A percentile compares a stretch with the other conserved stretches of the same genome.
phyloP scores from a whole-genome alignment of 2,113 vertebrate genomes.

The Hippocampus abdominalis region DNA sequence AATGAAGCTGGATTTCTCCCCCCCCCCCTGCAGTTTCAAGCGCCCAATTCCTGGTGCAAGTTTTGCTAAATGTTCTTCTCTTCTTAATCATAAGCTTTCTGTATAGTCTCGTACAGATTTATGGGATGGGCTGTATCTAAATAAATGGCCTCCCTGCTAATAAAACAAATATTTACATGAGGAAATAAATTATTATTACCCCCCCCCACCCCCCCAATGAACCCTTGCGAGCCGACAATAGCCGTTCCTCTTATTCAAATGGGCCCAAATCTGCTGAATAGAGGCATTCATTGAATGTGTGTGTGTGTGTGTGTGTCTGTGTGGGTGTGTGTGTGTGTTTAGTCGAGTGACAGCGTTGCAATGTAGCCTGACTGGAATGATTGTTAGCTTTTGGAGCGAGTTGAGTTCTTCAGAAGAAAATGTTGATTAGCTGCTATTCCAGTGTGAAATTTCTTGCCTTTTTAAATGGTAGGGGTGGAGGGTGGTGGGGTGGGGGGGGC shows the following conservation, averaged over 20 bases:
- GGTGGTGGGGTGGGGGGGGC: too few species aligned
- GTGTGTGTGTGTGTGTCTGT: slow-evolving; percentile 11
- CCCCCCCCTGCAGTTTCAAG: neutral
- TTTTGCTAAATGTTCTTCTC: neutral
- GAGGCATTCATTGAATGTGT: slow-evolving; percentile 29
- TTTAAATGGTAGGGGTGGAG: neutral
- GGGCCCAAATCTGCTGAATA: slow-evolving; percentile 30
- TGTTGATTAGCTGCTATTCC: neutral
- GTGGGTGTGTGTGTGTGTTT: neutral
- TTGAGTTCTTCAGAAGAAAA: neutral
- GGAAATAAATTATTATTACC: neutral
- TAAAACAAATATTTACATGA: neutral
- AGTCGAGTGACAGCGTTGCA: neutral
- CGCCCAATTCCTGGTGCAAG: neutral
- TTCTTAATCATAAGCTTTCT: neutral
- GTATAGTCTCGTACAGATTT: neutral
- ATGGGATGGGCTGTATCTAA: neutral
- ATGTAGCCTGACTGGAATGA: neutral
- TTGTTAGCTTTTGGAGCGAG: neutral
- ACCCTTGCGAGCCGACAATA: slow-evolving; percentile 14
- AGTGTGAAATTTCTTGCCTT: neutral
- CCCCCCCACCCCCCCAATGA: neutral
- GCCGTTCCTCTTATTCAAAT: slow-evolving; percentile 34
- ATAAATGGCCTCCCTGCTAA: neutral
- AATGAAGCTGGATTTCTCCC: neutral